Evolutionary conservation across 1,140 invertebrate genomes (phyloP), one percentile per base, ranked within the genome.

Genomic region (Psilanteris sp.): DNA sequence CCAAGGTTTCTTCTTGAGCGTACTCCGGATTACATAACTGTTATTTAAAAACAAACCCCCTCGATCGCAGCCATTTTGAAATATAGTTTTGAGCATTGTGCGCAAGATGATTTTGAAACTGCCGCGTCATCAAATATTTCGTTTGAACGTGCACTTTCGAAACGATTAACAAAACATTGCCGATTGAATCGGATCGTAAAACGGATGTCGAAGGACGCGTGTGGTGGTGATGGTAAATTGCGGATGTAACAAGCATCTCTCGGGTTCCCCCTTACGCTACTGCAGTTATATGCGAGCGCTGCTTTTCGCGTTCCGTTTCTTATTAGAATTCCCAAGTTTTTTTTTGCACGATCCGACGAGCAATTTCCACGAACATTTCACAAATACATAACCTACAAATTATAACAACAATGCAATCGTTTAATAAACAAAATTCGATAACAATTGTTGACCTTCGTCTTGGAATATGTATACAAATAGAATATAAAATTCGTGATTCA

Each of bases 251-350:
- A 54, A 70, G 44, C 73, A 43, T 78, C 54, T 74, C 46, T 29
- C 37, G 50, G 46, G 43, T n/a, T 75, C 20, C 29, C 52, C 7
- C 59, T 72, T 55, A 68, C 71, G 18, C 39, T 61, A 76, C 37
- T 72, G 50, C 52, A 57, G 64, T 77, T 61, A n/a, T n/a, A n/a
- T n/a, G n/a, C n/a, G 37, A 20, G 22, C 24, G 37, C n/a, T 66
- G 57, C 66, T 50, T 76, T 57, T 48, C 44, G 15, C 29, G 32
- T 55, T 48, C 68, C 55, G 72, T 44, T 32, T 29, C 74, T 81
- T 76, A 78, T 81, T 82, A 77, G 67, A 73, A 82, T 82, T 82
- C 77, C 55, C 36, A n/a, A 26, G 61, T 55, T 68, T 62, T 70
- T 71, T 71, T 41, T 39, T 41, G 18, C 55, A 34, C n/a, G n/a